These are phyloP conservation scores for Trisateles emortualis DNA, from an alignment of 2,888 invertebrate species.

Conservation along the genomic window DNA sequence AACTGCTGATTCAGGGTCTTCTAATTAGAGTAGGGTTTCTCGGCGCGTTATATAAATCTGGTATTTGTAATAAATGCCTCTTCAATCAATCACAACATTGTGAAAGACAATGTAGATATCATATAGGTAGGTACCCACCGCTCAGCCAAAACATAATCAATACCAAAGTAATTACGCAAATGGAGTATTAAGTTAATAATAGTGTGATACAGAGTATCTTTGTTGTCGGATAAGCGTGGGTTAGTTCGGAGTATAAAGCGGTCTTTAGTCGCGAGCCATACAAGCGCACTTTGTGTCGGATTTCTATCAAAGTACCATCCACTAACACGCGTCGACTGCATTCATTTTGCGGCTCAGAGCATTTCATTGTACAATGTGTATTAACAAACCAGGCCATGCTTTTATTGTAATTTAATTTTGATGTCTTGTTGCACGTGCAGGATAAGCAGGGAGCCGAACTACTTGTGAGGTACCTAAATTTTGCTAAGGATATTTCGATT, in stretches of 20 bases:
- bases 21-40: too few relatives aligned
- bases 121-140: not conserved
- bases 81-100: too few relatives aligned
- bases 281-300: conserved; percentile 43
- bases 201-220: conserved; percentile 36
- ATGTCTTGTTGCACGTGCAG: not conserved
- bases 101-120: too few relatives aligned
- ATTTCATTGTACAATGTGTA: conserved; percentile 65
- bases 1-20: too few relatives aligned
- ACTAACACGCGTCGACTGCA: conserved; percentile 57
- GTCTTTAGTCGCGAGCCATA: conserved; percentile 32
- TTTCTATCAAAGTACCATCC: conserved; percentile 28
- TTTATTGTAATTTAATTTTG: conserved; percentile 12
- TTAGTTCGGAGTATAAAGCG: conserved; percentile 40
- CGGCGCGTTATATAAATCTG: too few relatives aligned
- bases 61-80: too few relatives aligned
- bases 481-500: too few relatives aligned
- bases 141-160: not conserved
- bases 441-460: too few relatives aligned
- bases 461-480: too few relatives aligned
- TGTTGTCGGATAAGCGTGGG: conserved; percentile 39
- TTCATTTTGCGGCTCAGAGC: conserved; percentile 74
- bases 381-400: conserved; percentile 54
- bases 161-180: conserved; percentile 21
- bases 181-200: conserved; percentile 38